Evolutionary conservation across 2,797 vertebrate species (phyloP), one percentile per base, ranked within the genome.

Genomic region (Capromys pilorides): DNA sequence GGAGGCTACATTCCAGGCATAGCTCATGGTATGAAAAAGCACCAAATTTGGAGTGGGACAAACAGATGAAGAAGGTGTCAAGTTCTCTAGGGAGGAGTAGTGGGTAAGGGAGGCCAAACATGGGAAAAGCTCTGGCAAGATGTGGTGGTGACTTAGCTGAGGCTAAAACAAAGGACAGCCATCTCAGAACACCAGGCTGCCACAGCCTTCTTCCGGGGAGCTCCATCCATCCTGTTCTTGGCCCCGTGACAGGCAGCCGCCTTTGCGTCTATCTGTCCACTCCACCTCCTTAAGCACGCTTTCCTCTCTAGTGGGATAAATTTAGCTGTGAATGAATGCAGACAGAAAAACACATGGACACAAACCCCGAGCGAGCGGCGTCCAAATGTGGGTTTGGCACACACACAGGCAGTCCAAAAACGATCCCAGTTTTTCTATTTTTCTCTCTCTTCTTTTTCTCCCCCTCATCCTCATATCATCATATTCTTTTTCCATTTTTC

Each of bases 1-100:
- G 96, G 93, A 96, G 95, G 85, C 89, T 85, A 36, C 97, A 97
- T 97, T 97, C 97, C 97, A 97, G 91, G 82, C 97, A 97, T 96
- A 97, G 94, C 93, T 96, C 80, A 36, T 83, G 85, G 94, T 81
- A 95, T 94, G 97, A 97, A 94, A 96, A 96, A 96, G 93, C 93
- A 96, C 96, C 96, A 97, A 96, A 97, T 97, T 97, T 97, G 97
- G 97, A 97, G 90, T 84, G 95, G 93, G 95, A 96, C 95, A 93
- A 94, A 93, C 96, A 97, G 96, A 97, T 97, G 97, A 97, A 94
- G 95, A 97, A 97, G 96, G 97, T 97, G 94, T 97, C 96, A 89
- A 86, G 96, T 97, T 97, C 96, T 97, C 96, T 64, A 66, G 96
- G 91, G 94, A 97, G 94, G 85, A 91, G 67, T 75, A 45, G 82